Evolutionary conservation across 2,113 vertebrate species (phyloP).

Genomic region (Phrynosoma blainvillii): DNA sequence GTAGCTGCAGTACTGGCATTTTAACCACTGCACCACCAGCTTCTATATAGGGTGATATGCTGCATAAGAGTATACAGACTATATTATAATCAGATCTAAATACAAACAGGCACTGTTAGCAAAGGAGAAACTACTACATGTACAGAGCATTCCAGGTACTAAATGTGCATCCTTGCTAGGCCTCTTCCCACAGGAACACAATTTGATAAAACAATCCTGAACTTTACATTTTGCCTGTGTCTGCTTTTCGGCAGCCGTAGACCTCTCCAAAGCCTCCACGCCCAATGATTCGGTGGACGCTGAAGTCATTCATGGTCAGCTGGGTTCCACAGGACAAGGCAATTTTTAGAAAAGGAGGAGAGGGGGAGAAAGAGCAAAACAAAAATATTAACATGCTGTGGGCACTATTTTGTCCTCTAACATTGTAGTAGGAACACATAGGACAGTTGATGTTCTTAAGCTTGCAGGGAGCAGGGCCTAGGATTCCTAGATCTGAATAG

Average conservation of each 20-base stretch:
- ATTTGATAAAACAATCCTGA: background rate
- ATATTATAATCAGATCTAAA: background rate
- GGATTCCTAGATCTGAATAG: background rate
- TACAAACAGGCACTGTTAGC: background rate
- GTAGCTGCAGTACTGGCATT: too few relatives aligned
- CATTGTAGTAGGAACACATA: background rate
- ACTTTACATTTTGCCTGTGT: slow-evolving; percentile 80
- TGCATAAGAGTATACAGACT: background rate
- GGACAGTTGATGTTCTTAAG: background rate
- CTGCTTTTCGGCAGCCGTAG: slow-evolving; percentile 80
- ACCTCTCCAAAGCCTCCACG: slow-evolving; percentile 80
- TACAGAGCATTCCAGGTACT: background rate
- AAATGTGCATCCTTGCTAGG: background rate
- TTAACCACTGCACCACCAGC: too few relatives aligned
- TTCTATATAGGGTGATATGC: background rate
- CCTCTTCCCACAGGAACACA: background rate
- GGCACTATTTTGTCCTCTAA: background rate
- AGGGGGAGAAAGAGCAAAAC: background rate
- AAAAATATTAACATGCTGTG: background rate
- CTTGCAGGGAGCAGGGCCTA: background rate
- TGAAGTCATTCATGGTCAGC: slow-evolving; percentile 84
- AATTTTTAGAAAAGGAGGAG: background rate
- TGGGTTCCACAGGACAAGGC: slow-evolving; percentile 31
- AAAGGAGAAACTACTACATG: background rate
- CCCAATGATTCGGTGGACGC: slow-evolving; percentile 81